A percentile compares a stretch with the other conserved stretches of the same genome.
phyloP scores from a whole-genome alignment of 1,140 invertebrate species.

The Berghia stephanieae region DNA sequence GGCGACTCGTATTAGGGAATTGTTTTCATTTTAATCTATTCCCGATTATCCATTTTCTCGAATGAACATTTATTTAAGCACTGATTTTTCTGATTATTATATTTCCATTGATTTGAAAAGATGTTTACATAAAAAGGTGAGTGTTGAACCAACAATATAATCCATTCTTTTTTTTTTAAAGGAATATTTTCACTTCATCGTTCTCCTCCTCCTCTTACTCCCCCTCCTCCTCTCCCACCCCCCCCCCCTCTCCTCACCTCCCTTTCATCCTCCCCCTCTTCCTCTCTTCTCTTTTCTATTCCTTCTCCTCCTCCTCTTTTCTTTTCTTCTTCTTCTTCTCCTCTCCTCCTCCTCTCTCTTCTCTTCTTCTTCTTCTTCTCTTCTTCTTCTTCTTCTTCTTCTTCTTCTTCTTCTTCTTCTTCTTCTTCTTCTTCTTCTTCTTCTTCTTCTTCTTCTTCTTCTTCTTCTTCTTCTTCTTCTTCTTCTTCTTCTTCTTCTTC shows the following conservation, averaged over 20 bases:
- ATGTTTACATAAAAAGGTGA: too few species aligned
- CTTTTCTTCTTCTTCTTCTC: not conserved
- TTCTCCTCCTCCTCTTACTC: not conserved
- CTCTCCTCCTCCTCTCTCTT: not conserved
- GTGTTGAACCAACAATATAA: too few species aligned
- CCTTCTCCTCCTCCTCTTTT: not conserved
- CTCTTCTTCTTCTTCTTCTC: not conserved
- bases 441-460: not conserved
- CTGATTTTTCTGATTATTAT: not conserved
- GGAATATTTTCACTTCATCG: not conserved
- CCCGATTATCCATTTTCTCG: not conserved
- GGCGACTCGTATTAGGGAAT: too few species aligned
- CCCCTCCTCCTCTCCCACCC: not conserved
- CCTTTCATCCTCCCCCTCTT: not conserved
- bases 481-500: not conserved
- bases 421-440: not conserved
- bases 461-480: not conserved
- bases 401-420: slow-evolving; percentile 1
- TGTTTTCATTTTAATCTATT: too few species aligned
- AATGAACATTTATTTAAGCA: slow-evolving; percentile 48
- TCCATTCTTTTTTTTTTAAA: not conserved
- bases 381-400: slow-evolving; percentile 4
- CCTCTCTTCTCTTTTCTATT: not conserved
- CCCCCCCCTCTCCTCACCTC: not conserved
- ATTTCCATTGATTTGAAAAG: too few species aligned